A percentile compares a stretch with the other conserved stretches of the same genome.
Conservation (phyloP, 2,113 vertebrate species). For the Diglossa brunneiventris region DNA sequence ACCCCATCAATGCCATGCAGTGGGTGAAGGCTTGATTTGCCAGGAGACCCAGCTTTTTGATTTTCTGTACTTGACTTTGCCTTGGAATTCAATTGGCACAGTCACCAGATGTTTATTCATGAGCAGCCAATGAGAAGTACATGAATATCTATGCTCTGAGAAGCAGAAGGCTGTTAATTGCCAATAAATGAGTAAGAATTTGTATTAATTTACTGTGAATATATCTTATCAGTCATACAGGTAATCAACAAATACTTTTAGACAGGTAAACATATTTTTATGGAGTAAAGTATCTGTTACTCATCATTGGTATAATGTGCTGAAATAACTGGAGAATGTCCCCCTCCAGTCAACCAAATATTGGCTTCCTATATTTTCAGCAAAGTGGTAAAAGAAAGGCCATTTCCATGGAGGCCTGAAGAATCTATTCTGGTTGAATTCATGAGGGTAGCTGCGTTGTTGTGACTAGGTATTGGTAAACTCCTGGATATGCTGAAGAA, state of each 20-base stretch:
- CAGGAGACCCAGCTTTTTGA: neutral
- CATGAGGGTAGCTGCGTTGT: neutral
- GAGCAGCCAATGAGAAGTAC: neutral
- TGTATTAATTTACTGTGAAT: neutral
- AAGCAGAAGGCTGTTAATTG: neutral
- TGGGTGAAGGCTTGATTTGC: neutral
- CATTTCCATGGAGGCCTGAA: neutral
- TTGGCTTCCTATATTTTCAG: neutral
- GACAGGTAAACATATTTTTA: neutral
- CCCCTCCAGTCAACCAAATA: neutral
- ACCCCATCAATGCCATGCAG: neutral
- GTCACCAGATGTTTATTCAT: neutral
- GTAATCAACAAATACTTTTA: neutral
- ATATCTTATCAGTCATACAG: neutral
- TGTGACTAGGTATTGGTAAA: neutral
- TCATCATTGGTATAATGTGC: rapidly evolving
- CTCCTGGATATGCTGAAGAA: neutral
- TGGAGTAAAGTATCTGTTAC: neutral
- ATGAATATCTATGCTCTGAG: neutral
- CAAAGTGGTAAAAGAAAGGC: neutral
- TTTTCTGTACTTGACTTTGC: neutral
- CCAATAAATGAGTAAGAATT: neutral
- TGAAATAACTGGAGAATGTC: neutral
- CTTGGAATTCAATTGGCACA: neutral
- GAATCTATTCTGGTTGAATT: neutral